Percentiles rank a stretch among this genome's conserved stretches.
Evolutionary conservation across 2,797 vertebrate genomes (phyloP).

Genomic region (Meda fulgida): DNA sequence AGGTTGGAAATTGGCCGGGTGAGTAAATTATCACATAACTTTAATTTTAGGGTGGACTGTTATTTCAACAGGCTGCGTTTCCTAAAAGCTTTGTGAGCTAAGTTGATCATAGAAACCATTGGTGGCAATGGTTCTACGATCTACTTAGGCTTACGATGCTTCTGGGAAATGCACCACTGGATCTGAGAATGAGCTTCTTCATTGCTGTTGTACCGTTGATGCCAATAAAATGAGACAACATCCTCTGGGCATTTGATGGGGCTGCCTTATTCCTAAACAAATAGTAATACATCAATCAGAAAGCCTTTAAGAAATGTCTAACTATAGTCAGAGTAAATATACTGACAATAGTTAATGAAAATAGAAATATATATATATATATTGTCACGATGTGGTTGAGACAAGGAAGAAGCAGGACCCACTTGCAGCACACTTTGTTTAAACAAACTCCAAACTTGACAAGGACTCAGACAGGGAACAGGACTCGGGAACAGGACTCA

Average conservation of each 20-base stretch:
- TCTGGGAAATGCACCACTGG: too few species aligned
- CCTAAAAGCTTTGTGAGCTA: too few species aligned
- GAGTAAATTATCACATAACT: neutral
- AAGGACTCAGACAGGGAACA: too few species aligned
- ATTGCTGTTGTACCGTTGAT: neutral
- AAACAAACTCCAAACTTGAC: too few species aligned
- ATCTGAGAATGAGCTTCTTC: neutral
- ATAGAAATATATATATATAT: too few species aligned
- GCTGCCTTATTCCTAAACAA: neutral
- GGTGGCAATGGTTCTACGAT: too few species aligned
- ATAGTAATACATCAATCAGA: neutral
- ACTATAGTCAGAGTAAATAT: neutral
- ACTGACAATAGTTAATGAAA: neutral
- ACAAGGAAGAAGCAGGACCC: too few species aligned
- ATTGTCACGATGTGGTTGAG: too few species aligned
- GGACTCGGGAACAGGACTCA: too few species aligned
- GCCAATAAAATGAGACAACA: neutral
- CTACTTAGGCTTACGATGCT: too few species aligned
- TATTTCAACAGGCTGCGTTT: neutral
- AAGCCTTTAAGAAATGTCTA: neutral
- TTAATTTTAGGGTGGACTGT: neutral
- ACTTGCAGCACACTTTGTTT: too few species aligned
- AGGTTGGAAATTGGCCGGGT: neutral
- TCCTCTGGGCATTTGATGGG: neutral
- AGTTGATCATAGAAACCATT: too few species aligned